Conservation (phyloP, 2,113 vertebrate species). For the Aspidoscelis tigris region DNA sequence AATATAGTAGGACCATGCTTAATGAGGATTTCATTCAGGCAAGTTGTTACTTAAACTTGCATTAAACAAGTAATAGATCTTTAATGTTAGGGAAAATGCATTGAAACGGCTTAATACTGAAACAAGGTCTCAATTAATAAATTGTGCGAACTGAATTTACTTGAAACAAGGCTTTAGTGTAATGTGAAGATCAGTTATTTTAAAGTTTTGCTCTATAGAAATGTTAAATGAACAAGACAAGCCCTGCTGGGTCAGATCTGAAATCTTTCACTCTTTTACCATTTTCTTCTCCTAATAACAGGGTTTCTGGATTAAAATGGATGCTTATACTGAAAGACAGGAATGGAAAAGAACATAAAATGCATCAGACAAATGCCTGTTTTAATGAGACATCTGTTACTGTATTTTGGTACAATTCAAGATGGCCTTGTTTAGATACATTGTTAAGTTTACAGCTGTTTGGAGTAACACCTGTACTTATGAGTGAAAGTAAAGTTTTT, state of each 20-base stretch:
- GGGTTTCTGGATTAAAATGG: conserved; percentile 78
- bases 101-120: no score
- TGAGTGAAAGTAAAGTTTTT: conserved; percentile 49
- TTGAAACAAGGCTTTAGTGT: no score
- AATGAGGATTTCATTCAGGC: no score
- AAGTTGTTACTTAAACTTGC: no score
- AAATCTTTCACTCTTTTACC: not conserved
- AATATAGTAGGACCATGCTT: no score
- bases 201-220: no score
- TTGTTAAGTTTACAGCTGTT: conserved; percentile 81
- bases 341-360: conserved; percentile 69
- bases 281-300: conserved; percentile 56
- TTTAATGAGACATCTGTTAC: conserved; percentile 80
- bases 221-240: no score
- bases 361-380: conserved; percentile 72
- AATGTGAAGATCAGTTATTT: no score
- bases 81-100: no score
- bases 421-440: conserved; percentile 70
- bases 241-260: not conserved
- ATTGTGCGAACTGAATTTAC: no score
- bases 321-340: conserved; percentile 79
- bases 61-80: no score
- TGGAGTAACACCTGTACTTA: conserved; percentile 78
- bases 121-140: no score
- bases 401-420: conserved; percentile 77